Percentiles rank a stretch among this genome's conserved stretches.
Evolutionary conservation across 2,113 vertebrate species (phyloP).

Genomic region (Lycocorax pyrrhopterus): DNA sequence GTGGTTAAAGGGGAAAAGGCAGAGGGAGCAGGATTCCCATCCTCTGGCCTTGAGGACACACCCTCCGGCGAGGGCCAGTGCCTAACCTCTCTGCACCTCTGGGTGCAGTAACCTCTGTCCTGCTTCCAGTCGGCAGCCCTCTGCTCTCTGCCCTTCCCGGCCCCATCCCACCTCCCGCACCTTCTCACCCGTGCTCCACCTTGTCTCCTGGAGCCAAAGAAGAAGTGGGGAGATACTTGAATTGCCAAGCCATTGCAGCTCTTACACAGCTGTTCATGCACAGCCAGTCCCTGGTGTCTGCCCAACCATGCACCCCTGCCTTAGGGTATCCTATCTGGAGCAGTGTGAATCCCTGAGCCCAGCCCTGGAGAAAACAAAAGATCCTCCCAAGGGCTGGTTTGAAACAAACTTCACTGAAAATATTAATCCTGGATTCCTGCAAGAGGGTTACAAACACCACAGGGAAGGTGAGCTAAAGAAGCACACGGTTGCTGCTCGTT

Average conservation of each 20-base stretch:
- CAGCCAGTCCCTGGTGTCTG: neutral
- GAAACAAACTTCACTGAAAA: neutral
- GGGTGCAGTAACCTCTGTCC: neutral
- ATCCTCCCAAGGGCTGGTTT: neutral
- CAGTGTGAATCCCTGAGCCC: neutral
- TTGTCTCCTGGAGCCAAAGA: neutral
- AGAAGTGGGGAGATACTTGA: accelerated
- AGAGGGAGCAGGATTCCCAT: neutral
- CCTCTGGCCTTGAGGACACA: neutral
- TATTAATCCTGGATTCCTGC: neutral
- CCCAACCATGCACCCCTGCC: neutral
- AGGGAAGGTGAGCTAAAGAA: neutral
- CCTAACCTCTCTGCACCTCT: neutral
- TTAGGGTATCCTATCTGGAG: neutral
- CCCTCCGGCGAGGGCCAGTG: neutral
- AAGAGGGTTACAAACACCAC: accelerated
- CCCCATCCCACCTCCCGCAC: neutral
- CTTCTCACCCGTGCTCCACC: neutral
- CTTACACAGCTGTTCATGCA: neutral
- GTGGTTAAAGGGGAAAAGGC: constrained; percentile 28
- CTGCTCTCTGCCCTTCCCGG: neutral
- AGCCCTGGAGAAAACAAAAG: neutral
- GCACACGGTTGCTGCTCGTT: neutral
- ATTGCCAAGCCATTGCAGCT: accelerated
- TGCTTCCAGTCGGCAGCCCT: neutral